phyloP scores from a whole-genome alignment of 2,797 vertebrate genomes.

The Pseudocheirus occidentalis region DNA sequence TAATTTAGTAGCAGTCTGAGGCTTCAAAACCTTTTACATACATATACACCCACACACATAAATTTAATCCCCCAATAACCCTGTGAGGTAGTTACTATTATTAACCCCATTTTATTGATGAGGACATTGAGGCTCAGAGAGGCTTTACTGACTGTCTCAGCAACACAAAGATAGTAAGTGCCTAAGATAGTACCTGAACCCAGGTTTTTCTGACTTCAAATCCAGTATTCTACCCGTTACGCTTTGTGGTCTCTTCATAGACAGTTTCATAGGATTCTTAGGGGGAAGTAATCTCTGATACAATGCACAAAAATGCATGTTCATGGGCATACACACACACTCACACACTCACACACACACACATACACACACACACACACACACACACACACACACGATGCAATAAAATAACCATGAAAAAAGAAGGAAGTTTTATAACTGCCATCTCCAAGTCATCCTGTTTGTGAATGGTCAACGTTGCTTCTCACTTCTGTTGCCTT shows the following conservation, averaged over 20 bases:
- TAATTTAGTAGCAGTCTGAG: background rate
- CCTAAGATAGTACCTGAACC: background rate
- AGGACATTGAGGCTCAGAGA: background rate
- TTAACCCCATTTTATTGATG: background rate
- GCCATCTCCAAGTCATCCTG: background rate
- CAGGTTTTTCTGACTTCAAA: background rate
- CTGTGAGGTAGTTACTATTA: background rate
- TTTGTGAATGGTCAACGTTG: fast-evolving
- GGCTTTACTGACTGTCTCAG: background rate
- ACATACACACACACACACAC: background rate
- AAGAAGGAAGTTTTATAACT: background rate
- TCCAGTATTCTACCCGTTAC: background rate
- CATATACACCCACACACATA: background rate
- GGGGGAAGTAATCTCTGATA: background rate
- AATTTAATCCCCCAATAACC: background rate
- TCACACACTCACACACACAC: background rate
- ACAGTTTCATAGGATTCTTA: background rate
- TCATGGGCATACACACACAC: background rate
- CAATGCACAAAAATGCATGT: background rate
- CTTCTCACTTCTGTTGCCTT: background rate
- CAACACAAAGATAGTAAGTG: background rate
- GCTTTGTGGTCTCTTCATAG: background rate
- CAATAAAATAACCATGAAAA: background rate
- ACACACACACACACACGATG: background rate
- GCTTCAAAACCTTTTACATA: background rate